Evolutionary conservation across 2,888 invertebrate species (phyloP), one percentile per base, ranked within the genome.

Genomic region (Plutella xylostella): DNA sequence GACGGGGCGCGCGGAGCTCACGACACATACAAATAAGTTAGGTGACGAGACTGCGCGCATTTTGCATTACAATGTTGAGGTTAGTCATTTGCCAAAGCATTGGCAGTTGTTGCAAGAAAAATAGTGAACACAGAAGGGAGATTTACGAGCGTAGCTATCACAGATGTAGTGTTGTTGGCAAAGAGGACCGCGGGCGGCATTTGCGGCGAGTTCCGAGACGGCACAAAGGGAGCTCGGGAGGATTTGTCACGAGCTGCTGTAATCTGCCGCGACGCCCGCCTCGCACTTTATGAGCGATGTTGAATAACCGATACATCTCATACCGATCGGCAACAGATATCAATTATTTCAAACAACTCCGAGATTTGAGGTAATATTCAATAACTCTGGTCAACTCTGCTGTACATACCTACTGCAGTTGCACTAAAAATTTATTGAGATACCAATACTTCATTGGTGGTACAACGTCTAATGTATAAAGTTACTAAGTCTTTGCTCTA

Each of bases 1-100:
- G 63, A 64, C 65, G 61, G 62, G 59, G 61, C n/a, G 57, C 62
- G 60, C 56, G 58, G 58, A 62, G 63, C 63, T 63, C 61, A 63
- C 55, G 57, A 65, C 60, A 68, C 72, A 75, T 75, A 74, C 68
- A 65, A 74, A 75, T 69, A 62, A 35, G 37, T 58, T 56, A 53
- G 58, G 61, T 61, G 63, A 67, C 61, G 66, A 51, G 60, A 53
- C 57, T 57, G 50, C 61, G 61, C 59, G 61, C 57, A 52, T 55
- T 60, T 63, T 57, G 74, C 73, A 77, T 78, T 60, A 55, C 65
- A 70, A 78, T 72, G 65, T 66, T 61, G 52, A 25, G 17, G 20
- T 18, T 33, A 31, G 20, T 18, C 5, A 37, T 37, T 37, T 37
- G 37, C 28, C 28, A 28, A 28, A 9, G 28, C 28, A n/a, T 28